Evolutionary conservation across 2,797 vertebrate species (phyloP).

Genomic region (Champsocephalus esox): DNA sequence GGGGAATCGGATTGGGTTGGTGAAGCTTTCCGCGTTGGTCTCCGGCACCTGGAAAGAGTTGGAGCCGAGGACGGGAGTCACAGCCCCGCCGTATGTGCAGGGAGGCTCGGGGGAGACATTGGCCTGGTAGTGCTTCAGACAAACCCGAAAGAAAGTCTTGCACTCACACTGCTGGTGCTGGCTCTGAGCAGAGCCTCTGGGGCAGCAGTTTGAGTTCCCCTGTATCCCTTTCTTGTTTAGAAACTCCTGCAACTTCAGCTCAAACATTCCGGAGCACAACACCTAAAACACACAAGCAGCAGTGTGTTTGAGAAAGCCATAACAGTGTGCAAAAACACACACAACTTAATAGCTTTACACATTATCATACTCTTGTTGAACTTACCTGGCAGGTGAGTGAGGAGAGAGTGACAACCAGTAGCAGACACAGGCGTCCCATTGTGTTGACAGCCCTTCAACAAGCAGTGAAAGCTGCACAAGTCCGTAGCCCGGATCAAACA

Average conservation of each 20-base stretch:
- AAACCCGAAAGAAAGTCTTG: constrained; percentile 97
- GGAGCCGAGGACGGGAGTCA: constrained; percentile 95
- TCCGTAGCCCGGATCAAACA: constrained; percentile 81
- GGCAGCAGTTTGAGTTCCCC: constrained; percentile 94
- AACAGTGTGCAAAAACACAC: not conserved
- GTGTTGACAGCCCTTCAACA: constrained; percentile 82
- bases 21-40: constrained; percentile 90
- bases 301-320: constrained; percentile 4
- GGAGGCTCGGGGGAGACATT: constrained; percentile 97
- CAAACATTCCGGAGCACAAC: constrained; percentile 93
- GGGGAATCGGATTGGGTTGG: constrained; percentile 94
- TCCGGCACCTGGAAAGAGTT: constrained; percentile 97
- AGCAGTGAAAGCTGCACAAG: constrained; percentile 77
- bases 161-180: constrained; percentile 92
- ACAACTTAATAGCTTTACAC: not conserved
- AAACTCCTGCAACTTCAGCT: constrained; percentile 97
- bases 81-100: constrained; percentile 95
- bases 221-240: constrained; percentile 94
- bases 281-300: constrained; percentile 80
- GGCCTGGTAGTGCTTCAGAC: constrained; percentile 97
- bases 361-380: constrained; percentile 16
- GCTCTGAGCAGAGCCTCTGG: constrained; percentile 80
- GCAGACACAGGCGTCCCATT: constrained; percentile 90
- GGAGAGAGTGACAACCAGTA: constrained; percentile 87
- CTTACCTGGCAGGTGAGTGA: constrained; percentile 92